Percentiles rank a stretch among this genome's conserved stretches.
phyloP scores from a whole-genome alignment of 30 jellyfish, hydroid and myxozoan species.

The Clytia hemisphaerica region DNA sequence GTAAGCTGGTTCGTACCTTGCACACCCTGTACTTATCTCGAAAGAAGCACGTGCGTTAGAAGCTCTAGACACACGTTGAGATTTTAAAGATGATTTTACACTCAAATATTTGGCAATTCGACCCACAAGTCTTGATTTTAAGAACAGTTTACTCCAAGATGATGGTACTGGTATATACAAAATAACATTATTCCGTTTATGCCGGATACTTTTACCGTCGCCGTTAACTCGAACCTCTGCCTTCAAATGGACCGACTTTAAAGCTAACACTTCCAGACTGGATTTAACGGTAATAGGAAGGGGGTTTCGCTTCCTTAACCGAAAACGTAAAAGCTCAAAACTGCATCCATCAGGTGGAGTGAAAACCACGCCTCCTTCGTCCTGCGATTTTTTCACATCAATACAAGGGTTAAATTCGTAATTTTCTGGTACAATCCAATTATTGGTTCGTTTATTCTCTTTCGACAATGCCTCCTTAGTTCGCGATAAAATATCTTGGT shows the following conservation, averaged over 20 bases:
- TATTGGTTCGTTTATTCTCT: constrained; percentile 18
- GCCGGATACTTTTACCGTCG: constrained; percentile 42
- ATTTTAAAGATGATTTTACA: constrained; percentile 35
- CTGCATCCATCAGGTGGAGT: constrained; percentile 94
- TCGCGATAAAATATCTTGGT: constrained; percentile 30
- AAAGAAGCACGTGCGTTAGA: constrained; percentile 46
- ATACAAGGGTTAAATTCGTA: constrained; percentile 83
- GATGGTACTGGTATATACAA: constrained; percentile 61
- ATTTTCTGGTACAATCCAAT: constrained; percentile 47
- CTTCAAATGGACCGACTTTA: constrained; percentile 52
- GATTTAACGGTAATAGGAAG: constrained; percentile 55
- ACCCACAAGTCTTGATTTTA: constrained; percentile 28
- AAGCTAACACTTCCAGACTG: constrained; percentile 44
- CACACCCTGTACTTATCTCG: constrained; percentile 63
- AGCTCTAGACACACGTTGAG: constrained; percentile 46
- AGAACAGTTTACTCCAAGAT: constrained; percentile 70
- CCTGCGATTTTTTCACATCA: constrained; percentile 15
- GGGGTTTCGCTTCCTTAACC: constrained; percentile 19
- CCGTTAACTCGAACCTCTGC: constrained; percentile 59
- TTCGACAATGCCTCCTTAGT: constrained; percentile 16
- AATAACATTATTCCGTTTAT: constrained; percentile 43
- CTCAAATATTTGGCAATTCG: constrained; percentile 46
- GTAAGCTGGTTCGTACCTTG: constrained; percentile 74
- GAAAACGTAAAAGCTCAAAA: constrained; percentile 73
- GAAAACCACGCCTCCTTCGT: constrained; percentile 68